phyloP scores from a whole-genome alignment of 2,888 invertebrate genomes.

The Carcina quercana region DNA sequence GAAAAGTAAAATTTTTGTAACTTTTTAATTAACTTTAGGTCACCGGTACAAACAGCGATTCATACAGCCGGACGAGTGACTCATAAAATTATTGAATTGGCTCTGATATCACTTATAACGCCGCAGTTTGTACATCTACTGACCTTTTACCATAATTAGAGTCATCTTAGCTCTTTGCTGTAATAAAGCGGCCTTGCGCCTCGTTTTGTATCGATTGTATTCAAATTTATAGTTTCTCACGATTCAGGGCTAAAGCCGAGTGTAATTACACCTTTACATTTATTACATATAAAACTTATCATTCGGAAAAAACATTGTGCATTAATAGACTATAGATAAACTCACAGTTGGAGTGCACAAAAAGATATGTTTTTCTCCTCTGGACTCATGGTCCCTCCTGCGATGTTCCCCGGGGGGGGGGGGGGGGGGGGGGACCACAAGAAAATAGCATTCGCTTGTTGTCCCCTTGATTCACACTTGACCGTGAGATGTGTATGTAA shows the following conservation, averaged over 20 bases:
- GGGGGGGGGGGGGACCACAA: too few species aligned
- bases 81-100: conserved; percentile 64
- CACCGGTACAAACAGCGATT: conserved; percentile 36
- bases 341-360: too few species aligned
- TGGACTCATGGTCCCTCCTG: too few species aligned
- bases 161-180: conserved; percentile 35
- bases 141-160: conserved; percentile 51
- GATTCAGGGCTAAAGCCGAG: conserved; percentile 8
- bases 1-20: conserved; percentile 8
- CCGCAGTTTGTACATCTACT: conserved; percentile 34
- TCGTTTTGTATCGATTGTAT: conserved; percentile 43
- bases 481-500: too few species aligned
- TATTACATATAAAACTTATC: too few species aligned
- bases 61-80: conserved; percentile 48
- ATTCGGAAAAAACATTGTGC: too few species aligned
- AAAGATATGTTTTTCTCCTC: too few species aligned
- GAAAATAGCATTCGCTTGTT: too few species aligned
- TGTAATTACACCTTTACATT: too few species aligned
- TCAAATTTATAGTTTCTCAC: conserved; percentile 19
- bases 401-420: too few species aligned
- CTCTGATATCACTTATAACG: conserved; percentile 55
- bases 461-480: too few species aligned
- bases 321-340: too few species aligned
- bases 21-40: conserved; percentile 28
- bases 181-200: conserved; percentile 46